These are phyloP conservation scores for Mus musculus DNA, from an alignment of 2,113 vertebrate species.

Conservation along the genomic window DNA sequence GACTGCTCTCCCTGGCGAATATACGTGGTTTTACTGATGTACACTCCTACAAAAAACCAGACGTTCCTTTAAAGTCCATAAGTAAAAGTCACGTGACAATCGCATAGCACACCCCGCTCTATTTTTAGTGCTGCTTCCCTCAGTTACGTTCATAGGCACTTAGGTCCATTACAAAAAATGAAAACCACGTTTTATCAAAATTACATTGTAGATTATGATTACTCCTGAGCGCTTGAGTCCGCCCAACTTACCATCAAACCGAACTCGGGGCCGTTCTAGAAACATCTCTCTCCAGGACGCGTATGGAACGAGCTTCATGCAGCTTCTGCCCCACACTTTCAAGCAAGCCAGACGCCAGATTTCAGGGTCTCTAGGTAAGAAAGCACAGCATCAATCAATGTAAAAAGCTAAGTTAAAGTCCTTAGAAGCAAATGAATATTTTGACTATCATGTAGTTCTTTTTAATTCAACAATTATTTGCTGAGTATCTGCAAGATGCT, in stretches of 20 bases:
- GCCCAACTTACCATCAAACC: slow-evolving; percentile 94
- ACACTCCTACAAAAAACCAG: slow-evolving; percentile 89
- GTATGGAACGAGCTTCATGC: slow-evolving; percentile 93
- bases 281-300: slow-evolving; percentile 99
- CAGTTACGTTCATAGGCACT: slow-evolving; percentile 39
- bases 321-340: slow-evolving; percentile 96
- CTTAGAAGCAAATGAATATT: background rate
- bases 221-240: slow-evolving; percentile 30
- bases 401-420: background rate
- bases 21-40: slow-evolving; percentile 98
- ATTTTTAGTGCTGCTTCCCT: slow-evolving; percentile 58
- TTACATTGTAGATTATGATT: background rate
- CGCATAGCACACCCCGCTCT: slow-evolving; percentile 39
- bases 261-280: slow-evolving; percentile 95
- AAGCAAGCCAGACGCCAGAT: slow-evolving; percentile 97
- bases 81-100: slow-evolving; percentile 6
- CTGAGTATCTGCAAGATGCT: background rate
- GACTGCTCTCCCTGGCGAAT: slow-evolving; percentile 98
- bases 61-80: background rate
- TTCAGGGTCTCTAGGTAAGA: slow-evolving; percentile 94
- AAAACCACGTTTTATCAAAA: slow-evolving; percentile 41
- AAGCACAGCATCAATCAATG: slow-evolving; percentile 57
- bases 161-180: slow-evolving; percentile 26
- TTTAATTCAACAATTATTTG: background rate
- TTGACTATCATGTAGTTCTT: background rate